phyloP scores from a whole-genome alignment of 2,888 invertebrate species.

The Pollenia labialis region DNA sequence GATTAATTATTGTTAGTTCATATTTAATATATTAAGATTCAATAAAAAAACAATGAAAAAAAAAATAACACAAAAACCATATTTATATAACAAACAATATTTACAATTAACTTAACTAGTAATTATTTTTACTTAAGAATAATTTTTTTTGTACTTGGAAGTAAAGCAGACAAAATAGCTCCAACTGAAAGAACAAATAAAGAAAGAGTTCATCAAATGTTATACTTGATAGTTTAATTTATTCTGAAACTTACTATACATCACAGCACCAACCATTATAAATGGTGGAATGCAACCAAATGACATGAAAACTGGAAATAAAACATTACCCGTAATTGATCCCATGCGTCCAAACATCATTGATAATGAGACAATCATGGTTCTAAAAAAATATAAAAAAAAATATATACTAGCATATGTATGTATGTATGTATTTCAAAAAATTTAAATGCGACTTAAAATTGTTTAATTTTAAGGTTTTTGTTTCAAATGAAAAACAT shows the following conservation, averaged over 20 bases:
- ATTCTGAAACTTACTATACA: constrained; percentile 85
- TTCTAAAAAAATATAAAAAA: constrained; percentile 83
- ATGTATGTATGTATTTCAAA: no score
- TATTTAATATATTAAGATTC: no score
- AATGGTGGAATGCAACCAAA: constrained; percentile 89
- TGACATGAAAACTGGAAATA: constrained; percentile 88
- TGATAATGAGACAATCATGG: constrained; percentile 88
- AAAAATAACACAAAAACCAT: neutral
- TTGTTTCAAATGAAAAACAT: no score
- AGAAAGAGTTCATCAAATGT: constrained; percentile 6
- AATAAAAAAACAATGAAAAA: no score
- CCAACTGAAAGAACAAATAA: constrained; percentile 71
- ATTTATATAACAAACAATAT: neutral
- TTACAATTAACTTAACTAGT: neutral
- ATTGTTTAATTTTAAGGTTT: no score
- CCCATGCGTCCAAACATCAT: constrained; percentile 89
- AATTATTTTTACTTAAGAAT: constrained; percentile 67
- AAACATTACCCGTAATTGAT: constrained; percentile 88
- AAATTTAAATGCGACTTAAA: no score
- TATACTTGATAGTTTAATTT: neutral
- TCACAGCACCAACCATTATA: constrained; percentile 86
- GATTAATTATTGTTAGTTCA: no score
- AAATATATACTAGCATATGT: neutral
- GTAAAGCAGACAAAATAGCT: constrained; percentile 70
- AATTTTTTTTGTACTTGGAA: constrained; percentile 74